Conservation (phyloP, 30 jellyfish, hydroid and myxozoan genomes). For the Hydractinia symbiolongicarpus region DNA sequence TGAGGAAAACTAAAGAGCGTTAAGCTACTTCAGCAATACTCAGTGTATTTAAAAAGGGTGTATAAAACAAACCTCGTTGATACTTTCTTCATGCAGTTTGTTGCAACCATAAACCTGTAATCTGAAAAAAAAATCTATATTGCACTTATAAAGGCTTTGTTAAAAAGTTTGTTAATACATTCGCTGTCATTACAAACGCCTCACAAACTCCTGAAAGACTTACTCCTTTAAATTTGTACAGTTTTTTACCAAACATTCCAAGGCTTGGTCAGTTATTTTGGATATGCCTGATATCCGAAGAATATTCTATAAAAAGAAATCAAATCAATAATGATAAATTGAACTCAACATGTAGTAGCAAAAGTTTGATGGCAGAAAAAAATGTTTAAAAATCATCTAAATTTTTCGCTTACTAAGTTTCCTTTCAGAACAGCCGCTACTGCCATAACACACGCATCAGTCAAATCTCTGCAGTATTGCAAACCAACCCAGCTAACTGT, state of each 20-base stretch:
- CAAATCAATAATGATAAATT: background rate
- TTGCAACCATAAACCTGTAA: slow-evolving; percentile 1
- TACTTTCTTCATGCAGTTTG: background rate
- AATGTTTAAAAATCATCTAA: background rate
- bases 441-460: slow-evolving; percentile 4
- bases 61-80: background rate
- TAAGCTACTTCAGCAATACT: too few species aligned
- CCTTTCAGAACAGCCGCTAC: slow-evolving; percentile 3
- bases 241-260: background rate
- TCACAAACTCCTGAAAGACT: background rate
- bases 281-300: background rate
- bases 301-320: background rate
- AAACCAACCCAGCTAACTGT: background rate
- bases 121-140: background rate
- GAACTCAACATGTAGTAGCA: background rate
- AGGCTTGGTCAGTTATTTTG: background rate
- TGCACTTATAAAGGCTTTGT: background rate
- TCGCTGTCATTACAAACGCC: background rate
- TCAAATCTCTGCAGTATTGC: background rate
- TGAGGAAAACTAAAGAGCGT: too few species aligned
- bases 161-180: background rate
- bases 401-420: background rate
- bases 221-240: slow-evolving; percentile 1
- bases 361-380: background rate
- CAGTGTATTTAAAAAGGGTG: background rate